phyloP scores from a whole-genome alignment of 2,797 vertebrate species.

The Emydoidea blandingii region DNA sequence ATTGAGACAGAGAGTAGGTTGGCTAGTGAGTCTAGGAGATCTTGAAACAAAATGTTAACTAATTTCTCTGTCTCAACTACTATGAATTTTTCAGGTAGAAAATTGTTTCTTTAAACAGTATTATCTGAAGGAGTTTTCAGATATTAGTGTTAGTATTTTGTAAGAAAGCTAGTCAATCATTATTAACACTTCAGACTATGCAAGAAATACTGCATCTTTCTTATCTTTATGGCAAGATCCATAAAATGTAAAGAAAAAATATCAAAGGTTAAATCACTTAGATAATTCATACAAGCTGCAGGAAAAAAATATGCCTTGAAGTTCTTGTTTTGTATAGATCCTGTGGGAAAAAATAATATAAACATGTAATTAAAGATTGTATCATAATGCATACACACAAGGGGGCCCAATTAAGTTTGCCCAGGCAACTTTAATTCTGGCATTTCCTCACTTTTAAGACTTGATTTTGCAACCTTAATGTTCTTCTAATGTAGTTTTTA shows the following conservation, averaged over 20 bases:
- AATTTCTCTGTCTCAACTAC: not conserved
- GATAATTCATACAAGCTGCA: not conserved
- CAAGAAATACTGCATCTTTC: not conserved
- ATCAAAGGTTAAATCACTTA: not conserved
- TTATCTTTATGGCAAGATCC: not conserved
- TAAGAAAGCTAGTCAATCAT: not conserved
- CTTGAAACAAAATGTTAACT: not conserved
- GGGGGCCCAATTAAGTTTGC: not conserved
- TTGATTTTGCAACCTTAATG: not conserved
- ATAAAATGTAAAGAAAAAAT: not conserved
- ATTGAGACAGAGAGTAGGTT: not conserved
- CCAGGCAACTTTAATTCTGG: not conserved
- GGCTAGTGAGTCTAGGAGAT: not conserved
- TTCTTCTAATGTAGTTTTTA: not conserved
- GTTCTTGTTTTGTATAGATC: not conserved
- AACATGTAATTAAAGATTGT: not conserved
- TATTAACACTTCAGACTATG: not conserved
- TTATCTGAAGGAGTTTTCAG: not conserved
- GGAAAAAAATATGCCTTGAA: not conserved
- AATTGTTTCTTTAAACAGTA: not conserved
- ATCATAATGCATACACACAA: not conserved
- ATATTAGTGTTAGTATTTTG: not conserved
- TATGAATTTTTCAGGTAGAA: not conserved
- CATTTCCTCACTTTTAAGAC: conserved; percentile 24
- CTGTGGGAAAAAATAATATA: not conserved